A percentile compares a stretch with the other conserved stretches of the same genome.
phyloP scores from a whole-genome alignment of 35 echinoderm and acorn worm species.

The Strongylocentrotus purpuratus region DNA sequence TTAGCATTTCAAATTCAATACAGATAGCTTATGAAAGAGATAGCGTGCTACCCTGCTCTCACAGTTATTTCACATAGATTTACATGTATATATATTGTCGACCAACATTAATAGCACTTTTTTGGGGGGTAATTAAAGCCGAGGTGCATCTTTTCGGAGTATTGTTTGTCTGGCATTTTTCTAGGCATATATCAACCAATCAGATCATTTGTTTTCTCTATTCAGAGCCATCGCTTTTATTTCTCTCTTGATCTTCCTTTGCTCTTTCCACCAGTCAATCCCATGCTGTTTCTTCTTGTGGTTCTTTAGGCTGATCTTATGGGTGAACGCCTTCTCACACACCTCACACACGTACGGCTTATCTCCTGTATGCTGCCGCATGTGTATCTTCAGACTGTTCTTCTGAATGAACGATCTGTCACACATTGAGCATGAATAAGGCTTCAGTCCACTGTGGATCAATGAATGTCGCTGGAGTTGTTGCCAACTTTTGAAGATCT shows the following conservation, averaged over 20 bases:
- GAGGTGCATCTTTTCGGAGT: too few relatives aligned
- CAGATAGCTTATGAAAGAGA: too few relatives aligned
- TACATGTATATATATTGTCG: too few relatives aligned
- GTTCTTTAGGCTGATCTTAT: constrained; percentile 86
- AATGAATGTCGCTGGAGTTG: constrained; percentile 47
- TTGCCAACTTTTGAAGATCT: constrained; percentile 45
- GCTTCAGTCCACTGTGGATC: constrained; percentile 59
- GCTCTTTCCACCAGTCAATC: constrained; percentile 76
- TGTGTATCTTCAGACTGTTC: constrained; percentile 57
- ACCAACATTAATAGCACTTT: too few relatives aligned
- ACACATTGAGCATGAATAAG: constrained; percentile 52
- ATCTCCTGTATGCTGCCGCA: constrained; percentile 60
- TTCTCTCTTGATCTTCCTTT: background rate
- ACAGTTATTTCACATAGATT: too few relatives aligned
- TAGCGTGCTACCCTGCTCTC: too few relatives aligned
- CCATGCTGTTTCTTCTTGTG: constrained; percentile 76
- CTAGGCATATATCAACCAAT: too few relatives aligned
- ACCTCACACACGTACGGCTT: constrained; percentile 58
- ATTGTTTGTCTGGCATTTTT: too few relatives aligned
- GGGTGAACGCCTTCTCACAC: constrained; percentile 59
- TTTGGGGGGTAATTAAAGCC: too few relatives aligned
- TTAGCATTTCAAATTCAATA: too few relatives aligned
- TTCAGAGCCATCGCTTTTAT: background rate
- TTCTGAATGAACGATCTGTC: constrained; percentile 56
- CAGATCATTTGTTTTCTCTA: too few relatives aligned